Conservation (phyloP, 2,888 invertebrate genomes). For the Acanthacorydalis orientalis region DNA sequence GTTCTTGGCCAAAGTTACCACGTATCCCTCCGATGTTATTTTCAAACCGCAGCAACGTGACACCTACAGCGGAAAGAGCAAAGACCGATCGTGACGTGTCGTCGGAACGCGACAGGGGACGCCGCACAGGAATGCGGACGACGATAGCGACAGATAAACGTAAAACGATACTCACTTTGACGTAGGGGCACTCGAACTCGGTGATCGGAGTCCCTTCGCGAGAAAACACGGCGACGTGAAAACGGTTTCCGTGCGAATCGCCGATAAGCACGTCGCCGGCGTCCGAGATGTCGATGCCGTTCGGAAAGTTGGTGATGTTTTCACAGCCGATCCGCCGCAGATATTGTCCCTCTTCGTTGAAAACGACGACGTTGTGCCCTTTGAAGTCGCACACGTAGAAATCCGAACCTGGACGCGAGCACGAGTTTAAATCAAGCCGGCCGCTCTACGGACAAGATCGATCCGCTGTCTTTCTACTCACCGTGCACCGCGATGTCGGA, state of each 20-base stretch:
- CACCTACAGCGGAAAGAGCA: constrained; percentile 42
- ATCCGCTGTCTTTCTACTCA: constrained; percentile 21
- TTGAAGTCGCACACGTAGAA: constrained; percentile 97
- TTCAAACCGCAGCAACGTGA: constrained; percentile 95
- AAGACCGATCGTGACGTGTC: too few species aligned
- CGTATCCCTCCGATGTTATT: constrained; percentile 92
- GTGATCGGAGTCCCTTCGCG: constrained; percentile 72
- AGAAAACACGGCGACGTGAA: constrained; percentile 91
- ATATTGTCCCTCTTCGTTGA: constrained; percentile 83
- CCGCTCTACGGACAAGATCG: neutral
- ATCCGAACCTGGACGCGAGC: constrained; percentile 52
- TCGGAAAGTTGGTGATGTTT: constrained; percentile 91
- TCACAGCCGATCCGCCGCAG: constrained; percentile 88
- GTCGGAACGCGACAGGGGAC: too few species aligned
- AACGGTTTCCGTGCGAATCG: constrained; percentile 94
- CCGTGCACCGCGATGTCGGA: constrained; percentile 93
- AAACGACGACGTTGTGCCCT: constrained; percentile 93
- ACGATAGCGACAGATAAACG: neutral
- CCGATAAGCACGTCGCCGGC: constrained; percentile 93
- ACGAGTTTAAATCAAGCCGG: neutral
- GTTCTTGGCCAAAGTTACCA: constrained; percentile 93
- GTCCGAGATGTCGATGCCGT: constrained; percentile 94
- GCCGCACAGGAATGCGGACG: too few species aligned
- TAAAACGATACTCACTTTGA: constrained; percentile 55
- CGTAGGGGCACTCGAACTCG: constrained; percentile 94